Base-by-base conservation (phyloP, 2,888 invertebrate genomes). In the Ischnus inquisitorius region DNA sequence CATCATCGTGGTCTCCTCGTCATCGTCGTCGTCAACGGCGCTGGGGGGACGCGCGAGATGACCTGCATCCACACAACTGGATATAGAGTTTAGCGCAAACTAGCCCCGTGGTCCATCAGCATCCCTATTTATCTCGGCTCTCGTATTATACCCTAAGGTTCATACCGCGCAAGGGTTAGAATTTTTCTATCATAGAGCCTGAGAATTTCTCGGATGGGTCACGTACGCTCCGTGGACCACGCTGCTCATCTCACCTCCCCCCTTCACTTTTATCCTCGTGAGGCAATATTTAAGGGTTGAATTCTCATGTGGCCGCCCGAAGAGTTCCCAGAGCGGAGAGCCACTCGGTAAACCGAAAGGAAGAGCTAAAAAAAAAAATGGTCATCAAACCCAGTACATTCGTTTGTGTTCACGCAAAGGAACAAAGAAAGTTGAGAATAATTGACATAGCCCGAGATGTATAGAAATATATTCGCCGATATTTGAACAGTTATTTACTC, bases 41-140 rank as follows among this genome's bases (percentile, higher is more conserved):
- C 72, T 54, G 68, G 77, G 68, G 77, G 78, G 69, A 82, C 65
- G 46, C 72, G 82, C 68, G 79, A 85, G 83, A 85, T 85, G 87
- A 88, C 88, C 85, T 85, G 83, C 64, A 71, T 82, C 34, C 82
- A 65, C 76, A 78, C 79, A 46, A 67, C 57, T 65, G 84, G 69
- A 78, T 65, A 48, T 65, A 48, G 34, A 34, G 64, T 69, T 60
- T 65, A 54, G 25, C 81, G 76, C 79, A 79, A 78, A 76, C 83
- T 82, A 25, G 76, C 48, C 65, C 64, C 74, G 72, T 64, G 69
- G 74, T 74, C 67, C 84, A 69, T 64, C 86, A 85, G 82, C 86
- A 86, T 85, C 87, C 86, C 85, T 78, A 81, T 81, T 81, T 76
- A 72, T 84, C 77, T 67, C 46, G 46, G 57, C 81, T 79, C 79